These are phyloP conservation scores for Rousettus leschenaultii DNA, from an alignment of 2,113 vertebrate genomes.

Conservation along the genomic window DNA sequence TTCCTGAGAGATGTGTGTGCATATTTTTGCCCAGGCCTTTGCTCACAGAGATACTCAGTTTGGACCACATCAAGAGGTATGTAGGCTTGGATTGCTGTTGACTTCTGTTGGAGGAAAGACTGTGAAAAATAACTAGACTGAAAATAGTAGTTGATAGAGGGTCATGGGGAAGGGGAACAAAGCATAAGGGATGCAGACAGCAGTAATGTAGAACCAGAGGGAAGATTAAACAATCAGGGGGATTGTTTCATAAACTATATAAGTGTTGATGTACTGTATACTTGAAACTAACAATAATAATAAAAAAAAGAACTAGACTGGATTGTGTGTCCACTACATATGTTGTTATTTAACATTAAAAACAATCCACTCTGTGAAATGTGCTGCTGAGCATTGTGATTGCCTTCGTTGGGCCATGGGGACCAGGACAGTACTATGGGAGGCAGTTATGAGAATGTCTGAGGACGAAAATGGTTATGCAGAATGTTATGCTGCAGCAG, in stretches of 20 bases:
- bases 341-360: constrained; percentile 41
- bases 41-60: background rate
- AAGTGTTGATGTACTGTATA: too few species aligned
- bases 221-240: too few species aligned
- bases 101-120: background rate
- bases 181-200: too few species aligned
- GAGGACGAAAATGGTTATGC: background rate
- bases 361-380: constrained; percentile 22
- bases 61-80: background rate
- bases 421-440: background rate
- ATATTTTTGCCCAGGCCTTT: constrained; percentile 3
- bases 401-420: background rate
- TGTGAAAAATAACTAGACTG: background rate
- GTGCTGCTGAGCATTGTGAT: background rate
- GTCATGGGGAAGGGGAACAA: too few species aligned
- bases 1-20: background rate
- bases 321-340: background rate
- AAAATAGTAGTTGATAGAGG: too few species aligned
- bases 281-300: too few species aligned
- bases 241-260: too few species aligned
- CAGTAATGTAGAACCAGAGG: too few species aligned
- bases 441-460: background rate
- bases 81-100: background rate
- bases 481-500: background rate
- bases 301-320: background rate